Percentiles rank a stretch among this genome's conserved stretches.
These are phyloP conservation scores for Onychomys torridus DNA, from an alignment of 2,797 vertebrate genomes.

Conservation along the genomic window DNA sequence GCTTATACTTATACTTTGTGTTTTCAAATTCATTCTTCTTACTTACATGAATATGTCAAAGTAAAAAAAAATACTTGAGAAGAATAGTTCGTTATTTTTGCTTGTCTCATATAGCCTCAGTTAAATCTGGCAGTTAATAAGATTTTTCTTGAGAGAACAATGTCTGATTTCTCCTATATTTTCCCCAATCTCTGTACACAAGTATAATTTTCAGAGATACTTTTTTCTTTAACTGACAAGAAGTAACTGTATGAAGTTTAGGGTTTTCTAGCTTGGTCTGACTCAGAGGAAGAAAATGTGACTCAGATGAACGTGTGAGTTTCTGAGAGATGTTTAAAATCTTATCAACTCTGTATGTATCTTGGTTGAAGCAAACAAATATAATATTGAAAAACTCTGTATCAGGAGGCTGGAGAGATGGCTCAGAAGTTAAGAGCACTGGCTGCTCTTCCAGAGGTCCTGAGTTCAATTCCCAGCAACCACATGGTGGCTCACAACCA, in stretches of 20 bases:
- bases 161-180: conserved; percentile 37
- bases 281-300: conserved; percentile 34
- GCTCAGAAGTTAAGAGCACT: too few species aligned
- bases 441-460: too few species aligned
- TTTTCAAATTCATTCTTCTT: conserved; percentile 28
- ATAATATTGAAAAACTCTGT: not conserved
- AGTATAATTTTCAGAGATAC: conserved; percentile 4
- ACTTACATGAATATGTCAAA: not conserved
- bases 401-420: too few species aligned
- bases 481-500: too few species aligned
- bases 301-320: conserved; percentile 5
- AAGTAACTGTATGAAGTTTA: not conserved
- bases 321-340: not conserved
- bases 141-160: not conserved
- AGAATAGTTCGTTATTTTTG: not conserved
- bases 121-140: not conserved
- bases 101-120: not conserved
- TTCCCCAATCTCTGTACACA: not conserved
- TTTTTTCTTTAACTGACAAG: not conserved
- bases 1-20: not conserved
- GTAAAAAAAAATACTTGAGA: not conserved
- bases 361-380: not conserved
- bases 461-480: too few species aligned
- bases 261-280: not conserved
- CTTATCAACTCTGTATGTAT: not conserved